Percentiles rank a stretch among this genome's conserved stretches.
These are phyloP conservation scores for Paguma larvata DNA, from an alignment of 2,797 vertebrate species.

Conservation along the genomic window DNA sequence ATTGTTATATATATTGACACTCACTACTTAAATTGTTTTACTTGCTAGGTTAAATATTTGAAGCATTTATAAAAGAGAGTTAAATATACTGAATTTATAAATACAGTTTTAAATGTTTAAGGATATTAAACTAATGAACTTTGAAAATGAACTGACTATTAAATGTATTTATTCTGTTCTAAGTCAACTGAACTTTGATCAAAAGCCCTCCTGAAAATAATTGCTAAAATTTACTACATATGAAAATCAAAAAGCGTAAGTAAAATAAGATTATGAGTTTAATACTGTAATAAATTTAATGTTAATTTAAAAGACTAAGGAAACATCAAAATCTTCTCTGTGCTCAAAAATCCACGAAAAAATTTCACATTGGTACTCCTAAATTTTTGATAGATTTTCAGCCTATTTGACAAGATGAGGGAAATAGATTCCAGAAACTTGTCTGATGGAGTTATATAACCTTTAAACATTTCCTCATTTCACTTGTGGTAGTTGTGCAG, in stretches of 20 bases:
- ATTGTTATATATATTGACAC: not conserved
- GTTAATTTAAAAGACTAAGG: slow-evolving; percentile 18
- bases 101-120: not conserved
- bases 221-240: not conserved
- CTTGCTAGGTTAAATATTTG: not conserved
- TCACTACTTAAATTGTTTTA: slow-evolving; percentile 5
- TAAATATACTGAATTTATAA: slow-evolving; percentile 47
- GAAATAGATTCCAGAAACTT: not conserved
- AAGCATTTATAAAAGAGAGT: slow-evolving; percentile 35
- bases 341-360: not conserved
- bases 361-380: not conserved
- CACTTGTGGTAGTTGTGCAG: not conserved
- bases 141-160: slow-evolving; percentile 6
- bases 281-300: not conserved
- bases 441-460: not conserved
- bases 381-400: not conserved
- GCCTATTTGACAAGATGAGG: not conserved
- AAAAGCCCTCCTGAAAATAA: slow-evolving; percentile 37
- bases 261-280: not conserved
- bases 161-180: not conserved
- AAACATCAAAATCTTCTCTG: not conserved
- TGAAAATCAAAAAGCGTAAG: not conserved
- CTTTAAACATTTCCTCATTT: not conserved
- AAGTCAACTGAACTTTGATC: not conserved
- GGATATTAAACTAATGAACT: slow-evolving; percentile 18